phyloP scores from a whole-genome alignment of 2,113 vertebrate genomes.

The Turnix velox region DNA sequence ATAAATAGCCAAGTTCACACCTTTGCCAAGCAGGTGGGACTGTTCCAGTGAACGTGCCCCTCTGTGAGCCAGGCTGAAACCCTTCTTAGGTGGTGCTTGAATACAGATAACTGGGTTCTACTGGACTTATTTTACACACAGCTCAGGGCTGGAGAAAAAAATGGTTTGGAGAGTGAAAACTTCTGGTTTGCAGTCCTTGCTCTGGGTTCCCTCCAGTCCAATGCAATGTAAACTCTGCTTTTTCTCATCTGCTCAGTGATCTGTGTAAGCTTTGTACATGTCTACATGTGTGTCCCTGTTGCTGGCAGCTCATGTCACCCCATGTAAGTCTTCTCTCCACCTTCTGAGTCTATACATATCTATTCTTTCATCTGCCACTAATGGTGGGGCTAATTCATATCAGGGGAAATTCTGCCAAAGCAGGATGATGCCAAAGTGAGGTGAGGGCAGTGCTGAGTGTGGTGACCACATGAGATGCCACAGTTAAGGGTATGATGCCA shows the following conservation, averaged over 20 bases:
- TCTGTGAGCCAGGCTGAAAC: background rate
- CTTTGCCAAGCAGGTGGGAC: constrained; percentile 21
- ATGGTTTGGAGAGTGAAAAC: background rate
- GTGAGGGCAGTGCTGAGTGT: fast-evolving
- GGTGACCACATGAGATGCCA: background rate
- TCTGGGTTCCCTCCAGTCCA: background rate
- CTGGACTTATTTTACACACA: background rate
- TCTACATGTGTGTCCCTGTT: fast-evolving
- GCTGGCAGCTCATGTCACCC: background rate
- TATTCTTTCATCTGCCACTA: fast-evolving
- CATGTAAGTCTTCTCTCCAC: background rate
- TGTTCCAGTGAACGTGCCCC: background rate
- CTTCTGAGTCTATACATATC: fast-evolving
- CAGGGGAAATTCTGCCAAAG: background rate
- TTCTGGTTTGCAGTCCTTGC: background rate
- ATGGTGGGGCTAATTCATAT: background rate
- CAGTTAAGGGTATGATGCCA: fast-evolving
- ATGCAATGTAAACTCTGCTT: background rate
- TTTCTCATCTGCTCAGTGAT: background rate
- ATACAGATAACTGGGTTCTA: background rate
- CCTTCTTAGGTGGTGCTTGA: background rate
- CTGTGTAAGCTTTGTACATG: background rate
- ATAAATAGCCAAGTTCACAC: background rate
- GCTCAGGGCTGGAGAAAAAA: background rate
- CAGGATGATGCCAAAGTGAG: background rate